Evolutionary conservation across 2,888 invertebrate species (phyloP), one percentile per base, ranked within the genome.

Genomic region (Spicauda simplicius): DNA sequence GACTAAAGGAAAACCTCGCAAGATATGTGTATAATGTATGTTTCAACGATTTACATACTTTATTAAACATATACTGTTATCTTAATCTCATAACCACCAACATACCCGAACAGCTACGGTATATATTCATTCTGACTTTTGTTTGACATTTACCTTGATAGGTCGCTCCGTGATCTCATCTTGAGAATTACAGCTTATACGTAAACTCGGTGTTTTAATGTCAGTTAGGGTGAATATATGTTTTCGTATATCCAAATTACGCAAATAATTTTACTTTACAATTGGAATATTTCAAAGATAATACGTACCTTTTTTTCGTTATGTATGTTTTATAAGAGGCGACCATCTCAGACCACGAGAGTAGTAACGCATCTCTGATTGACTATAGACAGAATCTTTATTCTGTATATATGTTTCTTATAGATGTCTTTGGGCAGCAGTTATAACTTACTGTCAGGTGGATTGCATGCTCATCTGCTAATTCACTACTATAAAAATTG

Each of bases 111-210:
- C 54, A 16, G 12, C 52, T n/a, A 20, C 53, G 37, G 61, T 53
- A 37, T 10, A 53, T 33, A 33, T 5, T 25, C 64, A 33, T 7
- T 57, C 50, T 50, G 56, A 57, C 63, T 64, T 57, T 64, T 58
- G 50, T 58, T 64, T 58, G 64, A 64, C 64, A 64, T 64, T 58
- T 64, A 58, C 52, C 37, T 64, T 52, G 57, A 58, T 58, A 64
- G 64, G 64, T 64, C 64, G 64, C 64, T 58, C 19, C 57, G 64
- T 58, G 57, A 52, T 52, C 57, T 57, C 57, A 64, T 64, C 45
- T 64, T 10, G 16, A 58, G 57, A 58, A 57, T 56, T 63, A 19
- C 56, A 57, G 20, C 16, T 33, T 48, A 50, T 30, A 56, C 56
- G 48, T 56, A 48, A 64, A 50, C 33, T 60, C 5, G 2, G 55